These are phyloP conservation scores for Drosophila lutescens DNA, from an alignment of 2,888 invertebrate species.

Conservation along the genomic window DNA sequence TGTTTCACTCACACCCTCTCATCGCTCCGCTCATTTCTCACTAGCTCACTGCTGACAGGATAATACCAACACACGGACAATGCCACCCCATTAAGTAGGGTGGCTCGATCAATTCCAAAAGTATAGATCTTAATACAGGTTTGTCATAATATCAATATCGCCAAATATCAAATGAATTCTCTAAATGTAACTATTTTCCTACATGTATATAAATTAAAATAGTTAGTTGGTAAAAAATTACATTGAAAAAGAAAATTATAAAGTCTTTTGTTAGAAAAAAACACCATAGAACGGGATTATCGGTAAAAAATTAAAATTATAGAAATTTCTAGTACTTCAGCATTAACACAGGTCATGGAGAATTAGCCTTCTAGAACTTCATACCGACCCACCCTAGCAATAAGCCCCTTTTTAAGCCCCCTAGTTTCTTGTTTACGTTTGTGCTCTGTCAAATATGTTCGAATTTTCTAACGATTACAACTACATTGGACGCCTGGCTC, in stretches of 20 bases:
- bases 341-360: no score
- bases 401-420: constrained; percentile 21
- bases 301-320: no score
- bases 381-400: constrained; percentile 12
- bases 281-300: no score
- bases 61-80: constrained; percentile 26
- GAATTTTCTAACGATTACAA: constrained; percentile 81
- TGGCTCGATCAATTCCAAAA: constrained; percentile 2
- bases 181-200: no score
- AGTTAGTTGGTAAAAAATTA: no score
- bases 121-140: neutral
- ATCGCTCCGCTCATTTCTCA: constrained; percentile 71
- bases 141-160: no score
- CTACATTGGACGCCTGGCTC: constrained; percentile 55
- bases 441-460: constrained; percentile 82
- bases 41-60: constrained; percentile 60
- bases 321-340: no score
- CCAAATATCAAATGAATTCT: no score
- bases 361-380: no score
- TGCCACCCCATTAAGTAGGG: constrained; percentile 7
- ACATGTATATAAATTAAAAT: no score
- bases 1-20: constrained; percentile 32
- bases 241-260: no score
- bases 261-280: no score
- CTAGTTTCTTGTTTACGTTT: constrained; percentile 76